Base-by-base conservation (phyloP, 2,888 invertebrate species). In the Eulithis testata region DNA sequence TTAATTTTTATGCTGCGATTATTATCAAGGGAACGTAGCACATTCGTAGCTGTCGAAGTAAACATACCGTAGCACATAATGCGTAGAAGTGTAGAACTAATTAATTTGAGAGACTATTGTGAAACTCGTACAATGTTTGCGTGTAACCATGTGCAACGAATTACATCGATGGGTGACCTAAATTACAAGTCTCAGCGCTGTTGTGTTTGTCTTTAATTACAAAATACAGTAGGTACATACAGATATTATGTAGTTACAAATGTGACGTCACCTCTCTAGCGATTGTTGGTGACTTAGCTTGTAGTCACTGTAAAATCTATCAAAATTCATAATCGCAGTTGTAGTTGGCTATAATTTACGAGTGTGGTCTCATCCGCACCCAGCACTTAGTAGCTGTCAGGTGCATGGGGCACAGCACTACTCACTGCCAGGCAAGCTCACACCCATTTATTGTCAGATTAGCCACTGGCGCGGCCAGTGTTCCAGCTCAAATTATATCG, bases 361-460 rank as follows among this genome's bases (percentile, higher is more conserved):
- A 80, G 76, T 77, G 82, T 75, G 80, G 80, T 76, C 67, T 76
- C 79, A 80, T 78, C 76, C 74, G 86, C 87, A 88, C 89, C 88
- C 87, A 85, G 83, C 86, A 84, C 82, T 88, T 86, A 83, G 83
- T 88, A 87, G 81, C 76, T 84, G 88, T 85, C 88, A 82, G 78
- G 73, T 79, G 82, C 84, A 86, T 76, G 78, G 82, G 85, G 83
- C 76, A 76, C 77, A 75, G 78, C 83, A 82, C 83, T 78, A 84
- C 80, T 85, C 84, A 85, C 80, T 82, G 83, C 63, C 68, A 64
- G 76, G 65, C 76, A 75, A 71, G 77, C 78, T 73, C 75, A 77
- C 70, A 74, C 74, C 79, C 83, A 84, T 88, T 79, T 80, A 86
- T 87, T 77, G 80, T 76, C 76, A 83, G 84, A 87, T 87, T 86